Base-by-base conservation (phyloP, 2,797 vertebrate species). In the Eidolon dupreanum region DNA sequence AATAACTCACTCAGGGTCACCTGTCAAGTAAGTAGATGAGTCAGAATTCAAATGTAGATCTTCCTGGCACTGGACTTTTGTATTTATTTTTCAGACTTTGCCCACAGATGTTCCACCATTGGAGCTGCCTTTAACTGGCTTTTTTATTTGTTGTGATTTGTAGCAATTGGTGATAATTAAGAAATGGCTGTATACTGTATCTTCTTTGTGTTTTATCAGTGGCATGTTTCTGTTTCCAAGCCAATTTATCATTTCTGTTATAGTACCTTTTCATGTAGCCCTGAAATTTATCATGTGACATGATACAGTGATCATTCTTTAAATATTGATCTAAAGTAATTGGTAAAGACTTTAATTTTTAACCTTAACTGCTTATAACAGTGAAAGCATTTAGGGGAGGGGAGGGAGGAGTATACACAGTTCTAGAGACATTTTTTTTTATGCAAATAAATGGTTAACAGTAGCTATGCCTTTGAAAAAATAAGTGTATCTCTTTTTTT, bases 141-240 rank as follows among this genome's bases (percentile, higher is more conserved):
- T 5, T 79, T 90, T 93, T 96, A 68, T 86, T 83, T 95, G 33
- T 92, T 81, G 59, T 66, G 55, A 82, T 88, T 70, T 96, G 15
- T 75, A 81, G 33, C 53, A 81, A 3, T 92, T 97, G 46, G 8
- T 93, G 31, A 0, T 90, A 90, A 95, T 74, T 38, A 73, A 89
- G n/a, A 96, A 91, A 33, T 77, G 31, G 0, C 8, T 41, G 87
- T 85, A 46, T 97, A 84, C 83, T 75, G 10, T 61, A 41, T 96
- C 73, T 82, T 8, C 20, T 61, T 91, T 83, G 36, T 96, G 53
- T 4, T 12, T 91, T 93, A 66, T 53, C 53, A 51, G 28, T 86
- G n/a, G n/a, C 31, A 43, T 83, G 77, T 74, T 95, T 96, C 36
- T 93, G 68, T 86, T 78, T 94, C 59, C 17, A 91, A 43, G 41